Evolutionary conservation across 2,888 invertebrate genomes (phyloP), one percentile per base, ranked within the genome.

Genomic region (Lochmaea crataegi): DNA sequence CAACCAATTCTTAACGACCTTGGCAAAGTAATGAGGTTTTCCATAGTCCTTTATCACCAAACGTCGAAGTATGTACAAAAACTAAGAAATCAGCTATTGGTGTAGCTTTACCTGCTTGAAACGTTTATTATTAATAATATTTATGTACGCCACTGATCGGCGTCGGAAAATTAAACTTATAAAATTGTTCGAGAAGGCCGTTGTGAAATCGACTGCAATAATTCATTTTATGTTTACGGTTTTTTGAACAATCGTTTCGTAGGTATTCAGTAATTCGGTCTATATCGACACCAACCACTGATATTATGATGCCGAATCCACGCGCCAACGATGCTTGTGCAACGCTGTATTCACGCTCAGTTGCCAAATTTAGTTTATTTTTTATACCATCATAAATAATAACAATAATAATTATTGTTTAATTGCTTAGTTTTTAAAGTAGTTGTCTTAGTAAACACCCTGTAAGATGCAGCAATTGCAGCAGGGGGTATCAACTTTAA

Each of bases 201-300:
- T 70, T 70, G 57, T 45, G 77, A 75, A 75, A 72, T 64, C 41
- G 45, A 45, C 68, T 74, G 72, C 75, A 70, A 65, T 68, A 72
- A 68, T 68, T 72, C 72, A 71, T 72, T 75, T 74, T 68, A 64
- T 76, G 73, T 75, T 75, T 77, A 77, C 73, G 72, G 68, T 73
- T 72, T 75, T 72, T 74, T 71, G 66, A 67, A 67, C 64, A 75
- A 75, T 72, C 67, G 64, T 70, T 71, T 75, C 71, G 64, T 48
- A 57, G 76, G 75, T 71, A 76, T 75, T 76, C 73, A 75, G 61
- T 63, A 63, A 63, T 63, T 63, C 12, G 14, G 61, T 42, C 16
- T 42, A 64, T 63, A 75, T 73, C 73, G 70, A 73, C 65, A 72
- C 68, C 58, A 66, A 71, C 68, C 22, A 65, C 72, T 75, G 42